A percentile compares a stretch with the other conserved stretches of the same genome.
Evolutionary conservation across 2,113 vertebrate genomes (phyloP).

Genomic region (Pseudopodoces humilis): DNA sequence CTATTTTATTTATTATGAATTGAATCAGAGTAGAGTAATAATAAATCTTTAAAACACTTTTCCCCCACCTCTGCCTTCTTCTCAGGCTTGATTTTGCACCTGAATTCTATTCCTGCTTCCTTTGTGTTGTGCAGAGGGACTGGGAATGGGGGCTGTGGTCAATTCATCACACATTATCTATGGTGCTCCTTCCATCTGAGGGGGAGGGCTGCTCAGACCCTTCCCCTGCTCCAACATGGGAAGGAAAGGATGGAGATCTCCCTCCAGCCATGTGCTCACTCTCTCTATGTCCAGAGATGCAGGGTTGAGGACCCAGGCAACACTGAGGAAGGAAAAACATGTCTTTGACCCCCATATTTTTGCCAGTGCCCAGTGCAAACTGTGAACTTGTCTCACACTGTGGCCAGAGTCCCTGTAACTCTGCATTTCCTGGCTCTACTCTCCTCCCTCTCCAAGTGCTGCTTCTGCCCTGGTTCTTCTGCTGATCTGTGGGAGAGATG

Average conservation of each 20-base stretch:
- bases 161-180: background rate
- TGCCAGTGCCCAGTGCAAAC: fast-evolving
- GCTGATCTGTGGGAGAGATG: background rate
- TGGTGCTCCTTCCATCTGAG: background rate
- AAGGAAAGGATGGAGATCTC: background rate
- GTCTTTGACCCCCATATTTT: background rate
- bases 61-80: background rate
- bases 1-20: background rate
- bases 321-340: background rate
- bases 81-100: background rate
- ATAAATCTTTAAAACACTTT: background rate
- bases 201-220: background rate
- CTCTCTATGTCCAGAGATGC: background rate
- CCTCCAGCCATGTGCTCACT: background rate
- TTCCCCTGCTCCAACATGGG: background rate
- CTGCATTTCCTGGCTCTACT: background rate
- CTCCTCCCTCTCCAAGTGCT: background rate
- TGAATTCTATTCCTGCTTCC: background rate
- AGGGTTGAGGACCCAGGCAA: background rate
- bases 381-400: background rate
- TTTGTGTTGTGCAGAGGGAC: background rate
- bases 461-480: background rate
- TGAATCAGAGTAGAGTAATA: background rate
- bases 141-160: background rate
- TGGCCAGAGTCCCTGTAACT: background rate